Conservation (phyloP, 2,888 invertebrate genomes). For the Melinaea marsaeus region DNA sequence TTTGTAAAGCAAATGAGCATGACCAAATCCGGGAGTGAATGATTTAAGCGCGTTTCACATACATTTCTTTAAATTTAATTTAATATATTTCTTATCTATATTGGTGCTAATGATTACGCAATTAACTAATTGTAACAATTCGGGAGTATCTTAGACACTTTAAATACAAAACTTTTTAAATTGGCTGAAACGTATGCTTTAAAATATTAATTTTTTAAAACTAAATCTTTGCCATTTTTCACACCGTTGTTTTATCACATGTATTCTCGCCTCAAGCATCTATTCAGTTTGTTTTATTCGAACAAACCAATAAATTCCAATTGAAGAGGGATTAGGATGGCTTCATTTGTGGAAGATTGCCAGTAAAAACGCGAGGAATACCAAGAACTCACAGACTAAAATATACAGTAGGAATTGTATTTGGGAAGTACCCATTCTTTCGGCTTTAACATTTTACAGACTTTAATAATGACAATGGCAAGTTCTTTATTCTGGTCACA, state of each 20-base stretch:
- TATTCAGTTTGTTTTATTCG: conserved; percentile 57
- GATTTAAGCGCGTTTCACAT: conserved; percentile 3
- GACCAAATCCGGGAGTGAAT: conserved; percentile 14
- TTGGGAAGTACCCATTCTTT: neutral
- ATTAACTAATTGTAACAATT: too few species aligned
- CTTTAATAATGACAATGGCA: neutral
- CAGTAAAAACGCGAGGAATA: conserved; percentile 39
- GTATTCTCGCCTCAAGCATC: conserved; percentile 38
- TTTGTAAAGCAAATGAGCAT: conserved; percentile 48
- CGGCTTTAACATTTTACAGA: neutral
- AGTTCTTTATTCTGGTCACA: neutral
- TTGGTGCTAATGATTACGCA: too few species aligned
- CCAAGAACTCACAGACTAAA: conserved; percentile 31
- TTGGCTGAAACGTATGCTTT: too few species aligned
- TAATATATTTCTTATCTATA: too few species aligned
- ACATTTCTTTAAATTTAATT: neutral
- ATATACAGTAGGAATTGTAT: conserved; percentile 11
- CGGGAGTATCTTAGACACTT: too few species aligned
- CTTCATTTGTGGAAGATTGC: conserved; percentile 46
- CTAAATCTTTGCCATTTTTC: neutral
- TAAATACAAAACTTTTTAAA: too few species aligned
- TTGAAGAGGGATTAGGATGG: conserved; percentile 51
- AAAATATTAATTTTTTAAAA: neutral
- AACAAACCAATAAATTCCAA: conserved; percentile 59
- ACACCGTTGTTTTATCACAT: neutral